Base-by-base conservation (phyloP, 2,113 vertebrate genomes). In the Petrocephalus microphthalmus region DNA sequence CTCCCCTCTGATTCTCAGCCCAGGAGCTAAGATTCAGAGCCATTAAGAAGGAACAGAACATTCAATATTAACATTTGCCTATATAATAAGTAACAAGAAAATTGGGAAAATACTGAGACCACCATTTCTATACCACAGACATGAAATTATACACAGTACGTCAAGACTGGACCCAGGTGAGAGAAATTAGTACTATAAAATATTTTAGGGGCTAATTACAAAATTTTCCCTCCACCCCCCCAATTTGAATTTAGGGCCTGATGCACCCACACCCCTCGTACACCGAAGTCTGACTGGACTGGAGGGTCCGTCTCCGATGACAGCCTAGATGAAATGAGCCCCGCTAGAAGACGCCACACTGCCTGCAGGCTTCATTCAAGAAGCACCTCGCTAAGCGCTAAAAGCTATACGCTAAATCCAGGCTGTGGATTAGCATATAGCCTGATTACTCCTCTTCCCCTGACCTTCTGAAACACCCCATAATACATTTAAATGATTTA, bases 381-480 rank as follows among this genome's bases (percentile, higher is more conserved):
- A 78, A 37, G 29, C 71, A 37, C 6, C 33, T 33, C 15, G 2
- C 71, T 78, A 78, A 37, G 71, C 29, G 71, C 29, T 78, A 78
- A 33, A 78, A 42, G 71, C 71, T 33, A 78, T 5, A 78, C 8
- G 71, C 71, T 78, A 78, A 78, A 78, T 78, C 37, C 71, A 78
- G 71, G 71, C 33, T 33, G 19, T 13, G 13, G 15, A 78, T 78
- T 78, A 78, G 71, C 71, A 78, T 78, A 78, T 78, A 78, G 71
- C 71, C 71, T 78, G 71, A 78, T 78, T 37, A 78, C 71, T 78
- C 33, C 33, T 42, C 33, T 78, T 78, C 71, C 33, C 71, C 71
- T 78, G 71, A 78, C 71, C 71, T 78, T 42, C 71, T 78, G 71
- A 78, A 42, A 78, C 37, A 78, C 71, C 71, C 71, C 71, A 78